A percentile compares a stretch with the other conserved stretches of the same genome.
phyloP scores from a whole-genome alignment of 2,797 vertebrate genomes.

The Eulemur albifrons region DNA sequence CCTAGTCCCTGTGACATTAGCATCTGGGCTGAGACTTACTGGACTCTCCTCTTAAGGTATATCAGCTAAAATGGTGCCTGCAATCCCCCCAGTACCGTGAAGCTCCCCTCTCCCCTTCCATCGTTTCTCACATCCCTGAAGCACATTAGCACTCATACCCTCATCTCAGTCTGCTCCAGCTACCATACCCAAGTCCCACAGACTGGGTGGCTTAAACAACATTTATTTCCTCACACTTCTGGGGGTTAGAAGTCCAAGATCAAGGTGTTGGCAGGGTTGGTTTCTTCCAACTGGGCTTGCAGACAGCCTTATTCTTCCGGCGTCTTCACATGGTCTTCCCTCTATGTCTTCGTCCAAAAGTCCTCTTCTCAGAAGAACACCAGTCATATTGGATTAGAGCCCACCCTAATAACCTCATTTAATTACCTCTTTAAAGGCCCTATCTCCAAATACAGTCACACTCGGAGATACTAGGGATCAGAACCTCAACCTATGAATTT shows the following conservation, averaged over 20 bases:
- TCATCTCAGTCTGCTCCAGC: accelerated
- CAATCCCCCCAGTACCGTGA: background rate
- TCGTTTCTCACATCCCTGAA: background rate
- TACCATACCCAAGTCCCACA: accelerated
- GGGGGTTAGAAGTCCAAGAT: background rate
- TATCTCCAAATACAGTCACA: background rate
- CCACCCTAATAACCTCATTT: background rate
- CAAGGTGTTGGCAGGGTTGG: background rate
- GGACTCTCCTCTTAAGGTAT: background rate
- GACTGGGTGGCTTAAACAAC: too few relatives aligned
- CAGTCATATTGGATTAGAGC: background rate
- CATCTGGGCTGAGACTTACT: background rate
- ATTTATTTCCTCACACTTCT: background rate
- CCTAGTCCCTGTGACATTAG: background rate
- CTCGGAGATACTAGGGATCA: background rate
- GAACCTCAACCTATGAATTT: background rate
- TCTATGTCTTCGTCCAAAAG: background rate
- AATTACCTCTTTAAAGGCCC: background rate
- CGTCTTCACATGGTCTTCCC: background rate
- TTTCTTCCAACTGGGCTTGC: background rate
- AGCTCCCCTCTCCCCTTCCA: accelerated
- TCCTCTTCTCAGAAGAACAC: background rate
- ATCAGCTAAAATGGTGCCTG: background rate
- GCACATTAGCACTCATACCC: background rate
- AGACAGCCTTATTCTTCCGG: background rate